These are phyloP conservation scores for Trematomus loennbergii DNA, from an alignment of 2,113 vertebrate genomes.

Conservation along the genomic window DNA sequence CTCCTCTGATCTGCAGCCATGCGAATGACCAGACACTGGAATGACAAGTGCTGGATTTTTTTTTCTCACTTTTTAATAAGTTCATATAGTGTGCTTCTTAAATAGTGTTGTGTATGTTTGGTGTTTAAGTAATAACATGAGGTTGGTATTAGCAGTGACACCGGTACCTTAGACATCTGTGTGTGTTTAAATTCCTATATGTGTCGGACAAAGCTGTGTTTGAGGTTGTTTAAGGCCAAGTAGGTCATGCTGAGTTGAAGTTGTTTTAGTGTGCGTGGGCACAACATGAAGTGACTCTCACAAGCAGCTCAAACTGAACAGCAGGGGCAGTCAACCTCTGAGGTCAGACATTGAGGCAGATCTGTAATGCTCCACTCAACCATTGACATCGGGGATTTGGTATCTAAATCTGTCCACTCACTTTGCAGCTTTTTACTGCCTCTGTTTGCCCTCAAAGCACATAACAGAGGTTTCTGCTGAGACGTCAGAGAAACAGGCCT, in stretches of 20 bases:
- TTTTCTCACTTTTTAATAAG: background rate
- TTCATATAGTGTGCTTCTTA: background rate
- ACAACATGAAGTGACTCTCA: conserved; percentile 6
- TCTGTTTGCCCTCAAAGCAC: conserved; percentile 11
- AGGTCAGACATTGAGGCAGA: conserved; percentile 53
- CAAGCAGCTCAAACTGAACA: conserved; percentile 11
- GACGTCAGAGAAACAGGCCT: conserved; percentile 9
- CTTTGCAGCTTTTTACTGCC: background rate
- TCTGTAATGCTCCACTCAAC: conserved; percentile 42
- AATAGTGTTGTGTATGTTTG: background rate
- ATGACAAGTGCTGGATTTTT: conserved; percentile 46
- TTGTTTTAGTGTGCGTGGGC: background rate
- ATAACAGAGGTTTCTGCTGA: background rate
- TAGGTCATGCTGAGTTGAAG: conserved; percentile 1
- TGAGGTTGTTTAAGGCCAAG: conserved; percentile 35
- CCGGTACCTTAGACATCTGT: conserved; percentile 45
- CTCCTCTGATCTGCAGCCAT: conserved; percentile 40
- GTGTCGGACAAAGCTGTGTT: background rate
- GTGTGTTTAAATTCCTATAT: background rate
- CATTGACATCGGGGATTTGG: conserved; percentile 56
- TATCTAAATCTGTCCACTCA: conserved; percentile 51
- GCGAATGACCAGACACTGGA: conserved; percentile 38
- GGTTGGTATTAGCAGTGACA: conserved; percentile 43
- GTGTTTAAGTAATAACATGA: conserved; percentile 28
- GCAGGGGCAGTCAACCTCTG: conserved; percentile 1